Conservation (phyloP, 2,888 invertebrate species). For the Griposia aprilina region DNA sequence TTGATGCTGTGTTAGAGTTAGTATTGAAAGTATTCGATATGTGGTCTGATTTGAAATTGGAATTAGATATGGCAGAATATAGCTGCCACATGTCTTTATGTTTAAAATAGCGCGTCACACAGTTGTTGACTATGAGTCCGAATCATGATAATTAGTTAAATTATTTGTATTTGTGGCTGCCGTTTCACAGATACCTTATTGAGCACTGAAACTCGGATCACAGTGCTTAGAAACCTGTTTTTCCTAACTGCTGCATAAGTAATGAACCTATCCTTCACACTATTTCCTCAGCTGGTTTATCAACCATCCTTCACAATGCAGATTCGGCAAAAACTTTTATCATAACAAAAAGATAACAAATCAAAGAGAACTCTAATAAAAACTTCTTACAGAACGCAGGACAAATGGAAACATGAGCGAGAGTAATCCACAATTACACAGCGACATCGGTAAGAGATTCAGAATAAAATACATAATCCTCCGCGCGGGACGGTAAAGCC, state of each 20-base stretch:
- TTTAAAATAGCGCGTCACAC: constrained; percentile 5
- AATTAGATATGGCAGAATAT: not conserved
- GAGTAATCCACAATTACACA: constrained; percentile 89
- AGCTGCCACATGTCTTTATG: not conserved
- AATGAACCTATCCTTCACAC: not conserved
- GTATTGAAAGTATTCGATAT: constrained; percentile 23
- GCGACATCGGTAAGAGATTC: constrained; percentile 88
- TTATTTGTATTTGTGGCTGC: too few species aligned
- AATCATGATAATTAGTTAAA: not conserved
- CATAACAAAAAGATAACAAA: constrained; percentile 36
- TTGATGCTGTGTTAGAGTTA: constrained; percentile 24
- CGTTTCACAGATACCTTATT: too few species aligned
- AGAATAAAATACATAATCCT: constrained; percentile 88
- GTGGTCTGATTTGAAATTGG: constrained; percentile 2
- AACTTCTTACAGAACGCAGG: constrained; percentile 68
- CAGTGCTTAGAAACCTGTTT: not conserved
- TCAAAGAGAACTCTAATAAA: constrained; percentile 53
- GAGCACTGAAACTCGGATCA: not conserved
- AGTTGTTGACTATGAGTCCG: not conserved
- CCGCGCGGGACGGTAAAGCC: constrained; percentile 66
- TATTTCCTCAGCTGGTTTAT: constrained; percentile 6
- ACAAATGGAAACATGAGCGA: constrained; percentile 85
- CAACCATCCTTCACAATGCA: constrained; percentile 1
- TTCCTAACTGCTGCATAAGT: not conserved
- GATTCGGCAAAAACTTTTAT: constrained; percentile 24